A percentile compares a stretch with the other conserved stretches of the same genome.
These are phyloP conservation scores for Ophioninae sp. DNA, from an alignment of 2,888 invertebrate species.

Conservation along the genomic window DNA sequence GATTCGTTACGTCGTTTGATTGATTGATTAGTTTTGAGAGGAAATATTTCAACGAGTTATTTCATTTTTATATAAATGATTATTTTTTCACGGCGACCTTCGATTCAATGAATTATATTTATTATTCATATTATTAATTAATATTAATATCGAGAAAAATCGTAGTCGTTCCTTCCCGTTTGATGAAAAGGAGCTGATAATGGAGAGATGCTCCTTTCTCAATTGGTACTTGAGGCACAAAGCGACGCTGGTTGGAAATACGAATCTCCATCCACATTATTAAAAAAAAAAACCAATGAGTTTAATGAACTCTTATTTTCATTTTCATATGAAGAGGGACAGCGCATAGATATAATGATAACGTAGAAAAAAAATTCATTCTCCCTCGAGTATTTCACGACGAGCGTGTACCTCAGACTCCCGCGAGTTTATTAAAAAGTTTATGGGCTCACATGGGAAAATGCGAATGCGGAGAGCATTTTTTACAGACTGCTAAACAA, in stretches of 20 bases:
- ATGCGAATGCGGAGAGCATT: neutral
- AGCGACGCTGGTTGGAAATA: constrained; percentile 19
- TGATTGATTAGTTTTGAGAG: neutral
- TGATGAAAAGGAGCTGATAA: neutral
- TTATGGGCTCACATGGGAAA: neutral
- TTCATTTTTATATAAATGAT: neutral
- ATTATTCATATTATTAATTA: neutral
- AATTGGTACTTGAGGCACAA: constrained; percentile 18
- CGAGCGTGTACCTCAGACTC: neutral
- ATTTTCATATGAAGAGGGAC: constrained; percentile 20
- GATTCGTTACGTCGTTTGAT: neutral
- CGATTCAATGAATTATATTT: neutral
- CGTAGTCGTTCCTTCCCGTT: neutral
- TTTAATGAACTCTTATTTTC: constrained; percentile 46
- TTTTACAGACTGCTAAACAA: neutral
- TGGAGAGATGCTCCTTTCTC: constrained; percentile 20
- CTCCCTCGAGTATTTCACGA: constrained; percentile 14
- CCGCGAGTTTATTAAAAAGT: constrained; percentile 18
- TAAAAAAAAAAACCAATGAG: constrained; percentile 57
- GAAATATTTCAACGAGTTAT: neutral
- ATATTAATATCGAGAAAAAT: neutral
- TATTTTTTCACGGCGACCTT: neutral
- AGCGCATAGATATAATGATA: neutral
- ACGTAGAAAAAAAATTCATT: constrained; percentile 36
- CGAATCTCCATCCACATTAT: constrained; percentile 43